Evolutionary conservation across 2,113 vertebrate genomes (phyloP), one percentile per base, ranked within the genome.

Genomic region (Misgurnus mizolepis): DNA sequence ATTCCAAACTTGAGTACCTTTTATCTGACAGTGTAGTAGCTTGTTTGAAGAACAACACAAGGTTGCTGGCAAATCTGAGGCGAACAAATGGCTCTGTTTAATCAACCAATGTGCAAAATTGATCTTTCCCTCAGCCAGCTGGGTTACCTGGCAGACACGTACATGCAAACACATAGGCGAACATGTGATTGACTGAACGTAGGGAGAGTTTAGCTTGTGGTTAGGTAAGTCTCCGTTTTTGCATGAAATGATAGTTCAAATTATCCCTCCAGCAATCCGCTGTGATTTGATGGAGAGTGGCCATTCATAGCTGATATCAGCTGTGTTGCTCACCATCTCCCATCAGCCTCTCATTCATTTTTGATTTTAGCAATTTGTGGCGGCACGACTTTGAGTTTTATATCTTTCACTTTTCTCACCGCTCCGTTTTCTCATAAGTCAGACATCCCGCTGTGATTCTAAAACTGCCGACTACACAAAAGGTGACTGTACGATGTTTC

Each of bases 121-220:
- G 70, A 82, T 82, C 76, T 71, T 49, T 71, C 61, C 61, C 68
- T 67, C 43, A 47, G 40, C 81, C 75, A 82, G 68, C 68, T 79
- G 66, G 71, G 39, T 70, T 41, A 75, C 68, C 61, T 60, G 49
- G 17, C 49, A 10, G 18, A 47, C 43, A 75, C 40, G 17, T 43
- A 43, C 69, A 67, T 39, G 17, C 62, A 5, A 7, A 47, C 62
- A 5, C 4, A 47, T 17, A 41, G 15, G 58, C 27, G 12, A 39
- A 9, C 41, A 45, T 7, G 47, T 10, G 17, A 12, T 11, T 39
- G 8, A 17, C 49, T 62, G 22, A 43, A 62, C 72, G 27, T 40
- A 27, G 41, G 27, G 40, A 61, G 11, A 41, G 18, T 49, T 73
- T 43, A 41, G 69, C 39, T 14, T 41, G 34, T 72, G 39, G 40